Evolutionary conservation across 2,797 vertebrate species (phyloP).

Genomic region (Mallotus villosus): DNA sequence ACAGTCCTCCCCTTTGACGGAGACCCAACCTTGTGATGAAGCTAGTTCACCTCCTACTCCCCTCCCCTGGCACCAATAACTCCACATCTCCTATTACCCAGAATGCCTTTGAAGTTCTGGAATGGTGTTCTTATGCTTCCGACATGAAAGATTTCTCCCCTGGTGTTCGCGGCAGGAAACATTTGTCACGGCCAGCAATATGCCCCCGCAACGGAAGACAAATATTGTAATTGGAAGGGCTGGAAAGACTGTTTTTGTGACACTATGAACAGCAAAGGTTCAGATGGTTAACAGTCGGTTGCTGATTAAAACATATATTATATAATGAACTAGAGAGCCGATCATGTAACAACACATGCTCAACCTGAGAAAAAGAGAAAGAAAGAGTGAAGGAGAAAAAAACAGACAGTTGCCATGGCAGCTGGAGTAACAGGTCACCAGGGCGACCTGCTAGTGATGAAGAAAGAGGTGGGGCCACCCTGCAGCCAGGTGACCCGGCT

Average conservation of each 20-base stretch:
- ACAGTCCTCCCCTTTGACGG: not conserved
- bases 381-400: constrained; percentile 2
- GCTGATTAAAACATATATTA: not conserved
- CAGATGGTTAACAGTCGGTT: constrained; percentile 38
- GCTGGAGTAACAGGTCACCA: constrained; percentile 31
- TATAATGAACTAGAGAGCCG: too few species aligned
- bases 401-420: constrained; percentile 24
- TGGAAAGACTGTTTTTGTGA: constrained; percentile 34
- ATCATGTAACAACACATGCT: too few species aligned
- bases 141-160: constrained; percentile 40
- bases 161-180: constrained; percentile 14
- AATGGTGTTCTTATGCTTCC: constrained; percentile 29
- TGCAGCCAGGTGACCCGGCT: constrained; percentile 32
- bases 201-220: constrained; percentile 37
- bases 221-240: constrained; percentile 48
- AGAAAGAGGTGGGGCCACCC: constrained; percentile 6
- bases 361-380: not conserved
- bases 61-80: constrained; percentile 8
- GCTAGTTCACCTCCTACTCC: not conserved
- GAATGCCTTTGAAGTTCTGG: constrained; percentile 42
- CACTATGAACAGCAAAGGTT: constrained; percentile 30
- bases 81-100: constrained; percentile 23
- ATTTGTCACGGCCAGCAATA: constrained; percentile 27
- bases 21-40: not conserved
- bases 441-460: constrained; percentile 30